Evolutionary conservation across 2,113 vertebrate genomes (phyloP).

Genomic region (Mohoua ochrocephala): DNA sequence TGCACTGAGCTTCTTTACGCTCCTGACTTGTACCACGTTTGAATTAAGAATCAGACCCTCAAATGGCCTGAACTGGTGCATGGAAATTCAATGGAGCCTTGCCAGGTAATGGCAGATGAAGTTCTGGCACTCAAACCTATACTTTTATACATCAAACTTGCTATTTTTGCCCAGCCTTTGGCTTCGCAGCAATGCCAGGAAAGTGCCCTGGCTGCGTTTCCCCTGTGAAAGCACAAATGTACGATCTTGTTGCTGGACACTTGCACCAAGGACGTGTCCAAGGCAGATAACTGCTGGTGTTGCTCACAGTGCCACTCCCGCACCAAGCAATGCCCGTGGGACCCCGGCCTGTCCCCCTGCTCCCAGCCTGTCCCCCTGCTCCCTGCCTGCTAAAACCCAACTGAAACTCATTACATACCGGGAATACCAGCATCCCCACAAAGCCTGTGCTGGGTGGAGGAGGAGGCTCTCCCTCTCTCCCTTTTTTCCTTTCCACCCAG

Average conservation of each 20-base stretch:
- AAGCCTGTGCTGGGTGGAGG: constrained; percentile 38
- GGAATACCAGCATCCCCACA: constrained; percentile 56
- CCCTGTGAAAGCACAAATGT: not conserved
- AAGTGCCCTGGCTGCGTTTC: not conserved
- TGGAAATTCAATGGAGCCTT: not conserved
- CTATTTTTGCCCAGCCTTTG: not conserved
- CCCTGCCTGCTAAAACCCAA: constrained; percentile 27
- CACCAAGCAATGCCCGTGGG: not conserved
- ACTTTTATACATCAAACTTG: not conserved
- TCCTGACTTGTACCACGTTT: not conserved
- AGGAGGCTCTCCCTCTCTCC: not conserved
- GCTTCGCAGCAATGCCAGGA: not conserved
- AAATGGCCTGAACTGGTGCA: not conserved
- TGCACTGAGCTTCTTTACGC: not conserved
- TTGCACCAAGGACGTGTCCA: not conserved
- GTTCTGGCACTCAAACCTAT: not conserved
- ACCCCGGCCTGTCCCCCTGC: constrained; percentile 23
- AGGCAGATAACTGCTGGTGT: not conserved
- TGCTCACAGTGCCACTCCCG: constrained; percentile 34
- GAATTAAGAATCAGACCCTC: not conserved
- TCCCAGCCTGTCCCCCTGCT: constrained; percentile 35
- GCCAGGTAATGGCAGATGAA: not conserved
- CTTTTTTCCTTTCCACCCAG: constrained; percentile 52
- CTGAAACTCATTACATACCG: constrained; percentile 38
- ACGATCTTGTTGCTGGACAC: not conserved